A percentile compares a stretch with the other conserved stretches of the same genome.
Evolutionary conservation across 2,113 vertebrate genomes (phyloP).

Genomic region (Notechis scutatus): DNA sequence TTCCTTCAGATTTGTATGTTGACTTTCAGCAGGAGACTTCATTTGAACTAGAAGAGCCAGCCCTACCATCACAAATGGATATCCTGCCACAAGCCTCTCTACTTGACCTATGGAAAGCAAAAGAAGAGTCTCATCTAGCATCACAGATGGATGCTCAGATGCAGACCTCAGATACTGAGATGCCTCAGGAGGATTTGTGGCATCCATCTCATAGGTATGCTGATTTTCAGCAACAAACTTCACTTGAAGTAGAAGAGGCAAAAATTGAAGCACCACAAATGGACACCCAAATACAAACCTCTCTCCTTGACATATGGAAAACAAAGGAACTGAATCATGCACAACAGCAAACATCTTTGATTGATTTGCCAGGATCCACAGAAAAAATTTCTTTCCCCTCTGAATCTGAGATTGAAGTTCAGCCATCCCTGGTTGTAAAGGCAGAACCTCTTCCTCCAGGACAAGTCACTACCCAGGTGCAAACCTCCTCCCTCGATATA

Average conservation of each 20-base stretch:
- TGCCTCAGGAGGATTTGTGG: not conserved
- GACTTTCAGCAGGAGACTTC: constrained; percentile 12
- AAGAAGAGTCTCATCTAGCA: not conserved
- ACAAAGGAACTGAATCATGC: constrained; percentile 12
- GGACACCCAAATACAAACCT: not conserved
- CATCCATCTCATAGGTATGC: not conserved
- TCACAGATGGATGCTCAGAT: not conserved
- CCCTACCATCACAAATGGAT: not conserved
- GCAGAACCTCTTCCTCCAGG: not conserved
- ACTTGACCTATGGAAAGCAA: not conserved
- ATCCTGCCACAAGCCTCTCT: not conserved
- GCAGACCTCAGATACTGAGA: not conserved
- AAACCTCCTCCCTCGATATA: not conserved
- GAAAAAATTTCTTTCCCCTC: not conserved
- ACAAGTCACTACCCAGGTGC: not conserved
- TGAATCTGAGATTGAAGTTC: not conserved
- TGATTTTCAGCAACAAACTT: constrained; percentile 10
- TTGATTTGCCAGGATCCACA: not conserved
- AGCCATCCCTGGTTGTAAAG: not conserved
- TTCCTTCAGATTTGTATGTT: not conserved
- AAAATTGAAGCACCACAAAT: not conserved
- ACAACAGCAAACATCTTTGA: constrained; percentile 7
- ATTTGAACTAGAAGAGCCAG: not conserved
- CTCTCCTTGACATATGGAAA: constrained; percentile 21
- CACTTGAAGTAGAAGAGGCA: not conserved